Percentiles rank a stretch among this genome's conserved stretches.
Evolutionary conservation across 2,113 vertebrate genomes (phyloP).

Genomic region (Syngnathus floridae): DNA sequence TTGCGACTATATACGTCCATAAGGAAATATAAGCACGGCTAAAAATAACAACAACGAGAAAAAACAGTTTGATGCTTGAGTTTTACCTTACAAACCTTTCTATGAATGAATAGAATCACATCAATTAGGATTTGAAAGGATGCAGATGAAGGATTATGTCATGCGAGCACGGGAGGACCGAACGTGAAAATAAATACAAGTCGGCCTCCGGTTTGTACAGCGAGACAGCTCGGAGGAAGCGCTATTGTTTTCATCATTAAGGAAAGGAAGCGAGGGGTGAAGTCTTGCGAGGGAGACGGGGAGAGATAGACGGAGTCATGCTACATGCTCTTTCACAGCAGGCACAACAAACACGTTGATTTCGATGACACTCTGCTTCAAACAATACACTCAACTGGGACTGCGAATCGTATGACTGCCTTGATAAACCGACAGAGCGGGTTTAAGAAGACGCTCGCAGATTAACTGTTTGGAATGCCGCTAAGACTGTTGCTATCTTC

Average conservation of each 20-base stretch:
- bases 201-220: not conserved
- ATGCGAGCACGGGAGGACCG: not conserved
- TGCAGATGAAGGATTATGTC: too few species aligned
- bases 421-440: slow-evolving; percentile 1
- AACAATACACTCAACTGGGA: slow-evolving; percentile 20
- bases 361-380: slow-evolving; percentile 39
- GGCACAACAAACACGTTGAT: not conserved
- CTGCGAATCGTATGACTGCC: slow-evolving; percentile 8
- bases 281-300: slow-evolving; percentile 42
- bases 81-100: too few species aligned
- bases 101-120: too few species aligned
- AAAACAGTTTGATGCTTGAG: too few species aligned
- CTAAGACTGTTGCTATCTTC: not conserved
- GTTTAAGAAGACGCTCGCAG: not conserved
- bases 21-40: slow-evolving; percentile 12
- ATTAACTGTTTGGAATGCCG: not conserved
- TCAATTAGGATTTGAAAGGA: too few species aligned
- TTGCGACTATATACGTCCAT: slow-evolving; percentile 19
- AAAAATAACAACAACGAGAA: not conserved
- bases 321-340: slow-evolving; percentile 46
- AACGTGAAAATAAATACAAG: not conserved
- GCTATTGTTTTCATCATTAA: slow-evolving; percentile 58
- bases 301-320: slow-evolving; percentile 57
- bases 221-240: slow-evolving; percentile 20
- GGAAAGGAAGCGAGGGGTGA: slow-evolving; percentile 64